Conservation (phyloP, 2,888 invertebrate species). For the Meiosimyza platycephala region DNA sequence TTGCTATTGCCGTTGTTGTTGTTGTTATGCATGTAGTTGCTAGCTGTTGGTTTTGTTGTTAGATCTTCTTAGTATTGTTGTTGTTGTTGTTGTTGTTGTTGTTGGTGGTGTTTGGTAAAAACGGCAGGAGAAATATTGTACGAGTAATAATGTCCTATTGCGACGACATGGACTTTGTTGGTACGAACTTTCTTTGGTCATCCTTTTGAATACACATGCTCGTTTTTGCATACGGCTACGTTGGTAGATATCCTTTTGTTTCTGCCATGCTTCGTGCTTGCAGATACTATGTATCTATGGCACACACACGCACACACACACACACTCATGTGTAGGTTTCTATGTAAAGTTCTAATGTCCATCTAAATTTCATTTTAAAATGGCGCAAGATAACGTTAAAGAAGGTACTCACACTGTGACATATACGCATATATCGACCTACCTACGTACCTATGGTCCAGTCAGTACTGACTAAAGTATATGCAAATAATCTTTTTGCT, state of each 20-base stretch:
- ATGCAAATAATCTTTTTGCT: slow-evolving; percentile 46
- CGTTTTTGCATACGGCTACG: slow-evolving; percentile 51
- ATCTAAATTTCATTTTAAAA: slow-evolving; percentile 49
- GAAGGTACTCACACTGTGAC: slow-evolving; percentile 26
- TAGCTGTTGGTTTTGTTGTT: slow-evolving; percentile 7
- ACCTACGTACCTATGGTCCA: slow-evolving; percentile 11
- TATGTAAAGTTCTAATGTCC: slow-evolving; percentile 45
- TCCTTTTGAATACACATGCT: slow-evolving; percentile 45
- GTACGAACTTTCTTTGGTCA: slow-evolving; percentile 44
- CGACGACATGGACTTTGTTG: slow-evolving; percentile 39
- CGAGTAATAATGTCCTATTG: slow-evolving; percentile 46
- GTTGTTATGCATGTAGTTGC: slow-evolving; percentile 20
- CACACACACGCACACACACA: slow-evolving; percentile 34
- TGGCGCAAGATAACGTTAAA: slow-evolving; percentile 39
- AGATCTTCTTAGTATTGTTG: slow-evolving; percentile 34
- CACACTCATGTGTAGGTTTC: slow-evolving; percentile 37
- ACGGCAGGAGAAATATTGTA: slow-evolving; percentile 40
- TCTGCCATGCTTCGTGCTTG: slow-evolving; percentile 36
- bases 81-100: slow-evolving; percentile 35
- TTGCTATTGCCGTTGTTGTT: slow-evolving; percentile 41
- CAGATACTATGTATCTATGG: slow-evolving; percentile 37
- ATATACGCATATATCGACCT: slow-evolving; percentile 30
- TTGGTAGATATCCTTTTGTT: slow-evolving; percentile 43
- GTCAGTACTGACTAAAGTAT: slow-evolving; percentile 21
- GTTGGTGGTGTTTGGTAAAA: slow-evolving; percentile 33